phyloP scores from a whole-genome alignment of 1,140 invertebrate genomes.

The Meloidogyne floridensis region DNA sequence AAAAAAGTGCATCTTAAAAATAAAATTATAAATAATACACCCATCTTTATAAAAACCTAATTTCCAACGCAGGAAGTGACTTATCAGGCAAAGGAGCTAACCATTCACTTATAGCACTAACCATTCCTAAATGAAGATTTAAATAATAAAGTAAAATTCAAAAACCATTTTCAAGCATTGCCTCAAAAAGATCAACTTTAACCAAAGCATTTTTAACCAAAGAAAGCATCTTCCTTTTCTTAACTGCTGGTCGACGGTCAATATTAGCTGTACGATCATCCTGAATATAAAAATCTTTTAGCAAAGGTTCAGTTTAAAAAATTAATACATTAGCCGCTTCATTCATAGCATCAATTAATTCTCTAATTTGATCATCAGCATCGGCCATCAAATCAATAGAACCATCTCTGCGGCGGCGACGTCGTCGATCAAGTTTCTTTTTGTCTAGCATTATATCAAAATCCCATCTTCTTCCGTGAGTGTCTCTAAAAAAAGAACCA shows the following conservation, averaged over 20 bases:
- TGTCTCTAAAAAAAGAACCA: conserved; percentile 21
- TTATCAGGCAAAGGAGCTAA: conserved; percentile 93
- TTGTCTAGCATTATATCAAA: conserved; percentile 51
- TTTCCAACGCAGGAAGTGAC: conserved; percentile 84
- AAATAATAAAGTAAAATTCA: background rate
- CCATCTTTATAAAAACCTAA: conserved; percentile 69
- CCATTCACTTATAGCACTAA: conserved; percentile 59
- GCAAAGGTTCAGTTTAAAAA: background rate
- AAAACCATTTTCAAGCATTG: conserved; percentile 57
- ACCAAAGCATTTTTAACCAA: conserved; percentile 48
- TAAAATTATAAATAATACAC: conserved; percentile 65
- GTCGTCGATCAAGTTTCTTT: conserved; percentile 45
- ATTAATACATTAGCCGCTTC: conserved; percentile 54
- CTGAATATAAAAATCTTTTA: conserved; percentile 22
- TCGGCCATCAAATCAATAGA: conserved; percentile 61
- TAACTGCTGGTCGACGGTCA: conserved; percentile 55
- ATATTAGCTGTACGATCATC: conserved; percentile 58
- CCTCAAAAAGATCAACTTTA: conserved; percentile 58
- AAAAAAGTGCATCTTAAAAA: conserved; percentile 80
- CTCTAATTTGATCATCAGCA: conserved; percentile 56
- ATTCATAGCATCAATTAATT: conserved; percentile 57
- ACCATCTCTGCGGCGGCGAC: conserved; percentile 40
- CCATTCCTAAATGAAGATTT: conserved; percentile 39
- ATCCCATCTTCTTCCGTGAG: conserved; percentile 37
- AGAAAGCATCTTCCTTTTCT: conserved; percentile 58